These are phyloP conservation scores for Chelonia mydas DNA, from an alignment of 2,797 vertebrate genomes.

Conservation along the genomic window DNA sequence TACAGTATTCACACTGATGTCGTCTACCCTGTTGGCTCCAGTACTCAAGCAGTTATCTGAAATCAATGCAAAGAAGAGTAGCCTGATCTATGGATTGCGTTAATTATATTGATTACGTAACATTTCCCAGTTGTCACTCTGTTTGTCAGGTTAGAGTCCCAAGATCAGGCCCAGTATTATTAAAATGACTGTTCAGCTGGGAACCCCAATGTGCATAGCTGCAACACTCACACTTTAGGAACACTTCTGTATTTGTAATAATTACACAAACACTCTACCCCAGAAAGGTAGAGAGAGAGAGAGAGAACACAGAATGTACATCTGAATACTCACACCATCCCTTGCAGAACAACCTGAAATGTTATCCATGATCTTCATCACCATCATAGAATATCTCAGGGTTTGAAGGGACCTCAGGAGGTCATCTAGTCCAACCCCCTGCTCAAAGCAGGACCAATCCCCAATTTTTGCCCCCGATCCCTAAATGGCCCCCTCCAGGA, in stretches of 20 bases:
- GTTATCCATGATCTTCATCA: background rate
- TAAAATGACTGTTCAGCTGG: background rate
- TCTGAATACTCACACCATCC: background rate
- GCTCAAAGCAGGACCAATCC: no score
- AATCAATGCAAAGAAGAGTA: background rate
- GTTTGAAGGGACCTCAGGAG: no score
- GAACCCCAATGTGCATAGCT: background rate
- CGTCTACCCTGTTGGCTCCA: background rate
- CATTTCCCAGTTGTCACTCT: background rate
- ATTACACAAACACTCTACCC: background rate
- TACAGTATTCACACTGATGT: background rate
- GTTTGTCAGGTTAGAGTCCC: background rate
- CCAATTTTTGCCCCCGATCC: no score
- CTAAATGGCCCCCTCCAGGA: no score
- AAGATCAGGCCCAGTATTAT: background rate
- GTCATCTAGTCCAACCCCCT: no score
- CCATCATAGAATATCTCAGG: background rate
- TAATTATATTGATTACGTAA: background rate
- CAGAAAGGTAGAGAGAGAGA: background rate
- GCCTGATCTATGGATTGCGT: background rate
- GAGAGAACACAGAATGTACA: background rate
- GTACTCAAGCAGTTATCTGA: background rate
- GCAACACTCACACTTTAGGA: background rate
- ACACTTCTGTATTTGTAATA: background rate
- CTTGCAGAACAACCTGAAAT: background rate